Evolutionary conservation across 2,888 invertebrate species (phyloP).

Genomic region (Biston betularia): DNA sequence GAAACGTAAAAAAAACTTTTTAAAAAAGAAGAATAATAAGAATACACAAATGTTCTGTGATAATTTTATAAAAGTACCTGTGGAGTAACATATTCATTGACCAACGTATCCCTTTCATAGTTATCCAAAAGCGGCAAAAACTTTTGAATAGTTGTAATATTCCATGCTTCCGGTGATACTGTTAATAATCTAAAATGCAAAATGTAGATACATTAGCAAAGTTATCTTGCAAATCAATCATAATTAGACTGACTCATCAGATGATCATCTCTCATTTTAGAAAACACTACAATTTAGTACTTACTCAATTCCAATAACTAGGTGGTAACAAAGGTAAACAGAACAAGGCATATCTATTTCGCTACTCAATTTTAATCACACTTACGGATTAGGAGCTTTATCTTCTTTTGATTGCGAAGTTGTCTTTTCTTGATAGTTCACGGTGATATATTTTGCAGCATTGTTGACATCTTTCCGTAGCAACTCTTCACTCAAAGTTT

Average conservation of each 20-base stretch:
- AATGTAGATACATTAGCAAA: not conserved
- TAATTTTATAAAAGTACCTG: constrained; percentile 64
- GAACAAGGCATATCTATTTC: no score
- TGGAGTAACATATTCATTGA: constrained; percentile 92
- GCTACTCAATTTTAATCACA: constrained; percentile 36
- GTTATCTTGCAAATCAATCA: constrained; percentile 22
- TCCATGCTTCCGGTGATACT: constrained; percentile 87
- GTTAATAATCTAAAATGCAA: constrained; percentile 87
- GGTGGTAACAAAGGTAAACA: not conserved
- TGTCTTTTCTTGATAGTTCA: constrained; percentile 92
- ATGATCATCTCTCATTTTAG: constrained; percentile 9
- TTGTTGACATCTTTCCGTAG: constrained; percentile 91
- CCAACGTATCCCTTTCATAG: constrained; percentile 91
- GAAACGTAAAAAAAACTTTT: not conserved
- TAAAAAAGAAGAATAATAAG: no score
- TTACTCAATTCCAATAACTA: not conserved
- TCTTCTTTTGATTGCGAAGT: constrained; percentile 89
- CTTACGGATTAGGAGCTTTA: constrained; percentile 92
- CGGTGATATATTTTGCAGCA: constrained; percentile 88
- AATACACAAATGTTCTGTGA: no score
- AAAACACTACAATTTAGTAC: not conserved
- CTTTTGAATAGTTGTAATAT: constrained; percentile 91
- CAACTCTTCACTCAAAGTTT: constrained; percentile 90
- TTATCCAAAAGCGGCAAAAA: constrained; percentile 93
- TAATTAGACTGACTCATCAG: constrained; percentile 29